Conservation (phyloP, 2,113 vertebrate genomes). For the Choloepus hoffmanni region DNA sequence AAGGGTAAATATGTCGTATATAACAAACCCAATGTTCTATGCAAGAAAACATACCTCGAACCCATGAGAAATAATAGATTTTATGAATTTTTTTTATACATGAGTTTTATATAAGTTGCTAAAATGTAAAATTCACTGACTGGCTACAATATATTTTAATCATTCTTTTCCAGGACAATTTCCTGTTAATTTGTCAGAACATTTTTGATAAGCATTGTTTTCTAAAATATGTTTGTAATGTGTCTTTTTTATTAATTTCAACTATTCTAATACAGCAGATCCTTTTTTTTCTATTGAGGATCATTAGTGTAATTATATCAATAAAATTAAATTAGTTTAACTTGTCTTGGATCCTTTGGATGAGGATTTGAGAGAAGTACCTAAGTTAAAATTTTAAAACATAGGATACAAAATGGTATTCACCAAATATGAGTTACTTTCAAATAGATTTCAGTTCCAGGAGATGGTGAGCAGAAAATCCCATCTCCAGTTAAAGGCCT, state of each 20-base stretch:
- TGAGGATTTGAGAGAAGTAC: not conserved
- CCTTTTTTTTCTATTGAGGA: conserved; percentile 36
- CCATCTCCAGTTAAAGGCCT: not conserved
- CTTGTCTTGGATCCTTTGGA: not conserved
- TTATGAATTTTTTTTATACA: conserved; percentile 40
- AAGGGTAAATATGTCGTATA: not conserved
- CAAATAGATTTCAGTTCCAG: not conserved
- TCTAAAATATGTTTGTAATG: conserved; percentile 46
- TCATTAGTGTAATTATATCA: conserved; percentile 32
- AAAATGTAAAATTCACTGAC: conserved; percentile 29
- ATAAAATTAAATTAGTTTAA: conserved; percentile 37
- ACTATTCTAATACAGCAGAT: conserved; percentile 40
- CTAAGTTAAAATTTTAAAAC: not conserved
- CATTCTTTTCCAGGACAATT: not conserved
- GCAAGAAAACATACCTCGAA: not conserved
- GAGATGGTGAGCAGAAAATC: not conserved
- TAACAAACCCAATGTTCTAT: not conserved
- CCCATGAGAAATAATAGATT: conserved; percentile 21
- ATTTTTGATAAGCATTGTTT: conserved; percentile 24
- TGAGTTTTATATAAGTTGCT: conserved; percentile 53
- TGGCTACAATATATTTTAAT: conserved; percentile 34
- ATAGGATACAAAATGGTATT: not conserved
- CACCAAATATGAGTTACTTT: not conserved
- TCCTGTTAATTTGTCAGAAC: conserved; percentile 44
- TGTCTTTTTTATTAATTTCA: conserved; percentile 30